Evolutionary conservation across 2,113 vertebrate species (phyloP), one percentile per base, ranked within the genome.

Genomic region (Gobiocypris rarus): DNA sequence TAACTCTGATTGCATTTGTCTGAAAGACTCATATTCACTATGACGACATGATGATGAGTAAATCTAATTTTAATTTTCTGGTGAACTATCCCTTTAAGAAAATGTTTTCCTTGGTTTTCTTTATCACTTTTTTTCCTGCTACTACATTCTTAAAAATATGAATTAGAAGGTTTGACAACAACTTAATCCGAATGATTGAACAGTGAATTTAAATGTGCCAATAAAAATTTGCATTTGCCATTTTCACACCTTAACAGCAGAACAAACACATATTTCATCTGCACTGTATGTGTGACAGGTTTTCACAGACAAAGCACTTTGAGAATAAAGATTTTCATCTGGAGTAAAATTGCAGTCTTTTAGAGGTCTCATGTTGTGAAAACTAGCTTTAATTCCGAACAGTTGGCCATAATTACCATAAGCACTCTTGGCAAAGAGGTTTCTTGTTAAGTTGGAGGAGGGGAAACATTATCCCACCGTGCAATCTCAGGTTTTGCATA

Each of bases 351-450:
- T 84, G 71, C 71, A 54, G 73, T 41, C 67, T 74, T 83, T 59
- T 48, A 80, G 45, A 83, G 76, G 63, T 75, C 50, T 88, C 85
- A 56, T 83, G 75, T 85, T 85, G 88, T 77, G 88, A 89, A 85
- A 83, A 87, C 73, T 81, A 84, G 69, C 83, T 89, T 83, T 85
- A 87, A 85, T 87, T 85, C 50, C 2, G 70, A 87, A 78, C 88
- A 83, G 48, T 81, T 84, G 73, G 63, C 70, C 81, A 75, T 81
- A 84, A 87, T 85, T 78, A 86, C 77, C 28, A 84, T 58, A 65
- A 82, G 77, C 83, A 80, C 31, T 81, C 54, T 83, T 59, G 41
- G 61, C 84, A 54, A 43, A 26, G 63, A 75, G 83, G 17, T 67
- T 70, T 82, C 69, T 82, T 76, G 59, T 84, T 81, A 82, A 76